Percentiles rank a stretch among this genome's conserved stretches.
Conservation (phyloP, 37 sponge, comb jelly and placozoan species). For the Petrosia ficiformis region DNA sequence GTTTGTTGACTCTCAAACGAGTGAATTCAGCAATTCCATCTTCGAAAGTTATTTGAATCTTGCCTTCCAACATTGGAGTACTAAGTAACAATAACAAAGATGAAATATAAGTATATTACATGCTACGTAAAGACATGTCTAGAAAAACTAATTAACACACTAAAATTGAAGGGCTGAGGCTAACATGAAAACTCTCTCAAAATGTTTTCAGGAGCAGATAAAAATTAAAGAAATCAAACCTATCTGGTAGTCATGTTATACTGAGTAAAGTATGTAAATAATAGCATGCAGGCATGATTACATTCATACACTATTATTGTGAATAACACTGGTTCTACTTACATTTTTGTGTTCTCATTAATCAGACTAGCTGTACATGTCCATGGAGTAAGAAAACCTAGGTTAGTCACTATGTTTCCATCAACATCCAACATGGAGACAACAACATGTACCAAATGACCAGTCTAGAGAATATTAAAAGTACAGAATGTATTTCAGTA, state of each 20-base stretch:
- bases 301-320: no score
- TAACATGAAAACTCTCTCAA: no score
- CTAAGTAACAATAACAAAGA: no score
- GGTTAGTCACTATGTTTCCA: slow-evolving; percentile 46
- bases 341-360: not conserved
- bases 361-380: slow-evolving; percentile 53
- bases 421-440: slow-evolving; percentile 43
- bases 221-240: not conserved
- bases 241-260: not conserved
- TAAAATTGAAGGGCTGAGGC: no score
- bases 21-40: slow-evolving; percentile 76
- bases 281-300: no score
- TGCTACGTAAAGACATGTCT: no score
- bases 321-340: no score
- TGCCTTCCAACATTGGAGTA: slow-evolving; percentile 44
- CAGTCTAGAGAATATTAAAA: slow-evolving; percentile 22
- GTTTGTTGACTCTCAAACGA: slow-evolving; percentile 55
- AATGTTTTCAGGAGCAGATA: no score
- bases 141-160: no score
- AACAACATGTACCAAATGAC: slow-evolving; percentile 68
- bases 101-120: no score
- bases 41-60: slow-evolving; percentile 47
- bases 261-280: no score
- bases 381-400: slow-evolving; percentile 76
- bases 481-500: no score